Percentiles rank a stretch among this genome's conserved stretches.
These are phyloP conservation scores for Macropis europaea DNA, from an alignment of 2,888 invertebrate genomes.

Conservation along the genomic window DNA sequence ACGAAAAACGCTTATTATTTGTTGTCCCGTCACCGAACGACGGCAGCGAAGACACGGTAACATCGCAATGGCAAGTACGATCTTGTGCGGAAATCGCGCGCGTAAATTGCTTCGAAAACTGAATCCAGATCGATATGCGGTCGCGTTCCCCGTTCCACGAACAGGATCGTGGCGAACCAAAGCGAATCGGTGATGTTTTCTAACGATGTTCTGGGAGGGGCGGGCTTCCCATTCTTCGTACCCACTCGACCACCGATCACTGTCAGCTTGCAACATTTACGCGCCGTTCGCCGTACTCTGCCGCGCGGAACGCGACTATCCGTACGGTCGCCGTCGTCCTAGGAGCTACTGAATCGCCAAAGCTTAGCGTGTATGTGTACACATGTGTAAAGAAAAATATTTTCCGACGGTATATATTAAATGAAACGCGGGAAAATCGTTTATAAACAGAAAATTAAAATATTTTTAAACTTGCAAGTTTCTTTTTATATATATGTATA, in stretches of 20 bases:
- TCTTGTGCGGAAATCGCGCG: no score
- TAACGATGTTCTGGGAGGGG: constrained; percentile 45
- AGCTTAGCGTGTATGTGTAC: constrained; percentile 18
- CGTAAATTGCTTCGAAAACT: no score
- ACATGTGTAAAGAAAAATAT: constrained; percentile 18
- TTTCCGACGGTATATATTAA: constrained; percentile 15
- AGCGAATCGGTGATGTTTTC: background rate
- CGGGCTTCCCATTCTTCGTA: constrained; percentile 67
- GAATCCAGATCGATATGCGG: no score
- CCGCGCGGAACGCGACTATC: background rate
- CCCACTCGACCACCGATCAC: background rate
- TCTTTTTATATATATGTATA: constrained; percentile 51
- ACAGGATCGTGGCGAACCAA: background rate
- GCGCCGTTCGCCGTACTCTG: background rate
- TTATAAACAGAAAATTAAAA: constrained; percentile 45
- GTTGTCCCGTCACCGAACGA: constrained; percentile 20
- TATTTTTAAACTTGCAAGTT: constrained; percentile 69
- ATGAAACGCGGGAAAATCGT: constrained; percentile 24
- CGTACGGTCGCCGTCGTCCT: constrained; percentile 30
- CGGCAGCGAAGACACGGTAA: background rate
- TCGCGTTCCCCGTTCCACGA: no score
- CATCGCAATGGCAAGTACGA: no score
- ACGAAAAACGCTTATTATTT: constrained; percentile 55
- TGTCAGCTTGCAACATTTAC: background rate
- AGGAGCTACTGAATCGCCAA: constrained; percentile 30